Base-by-base conservation (phyloP, 1,140 invertebrate genomes). In the Atta colombica region DNA sequence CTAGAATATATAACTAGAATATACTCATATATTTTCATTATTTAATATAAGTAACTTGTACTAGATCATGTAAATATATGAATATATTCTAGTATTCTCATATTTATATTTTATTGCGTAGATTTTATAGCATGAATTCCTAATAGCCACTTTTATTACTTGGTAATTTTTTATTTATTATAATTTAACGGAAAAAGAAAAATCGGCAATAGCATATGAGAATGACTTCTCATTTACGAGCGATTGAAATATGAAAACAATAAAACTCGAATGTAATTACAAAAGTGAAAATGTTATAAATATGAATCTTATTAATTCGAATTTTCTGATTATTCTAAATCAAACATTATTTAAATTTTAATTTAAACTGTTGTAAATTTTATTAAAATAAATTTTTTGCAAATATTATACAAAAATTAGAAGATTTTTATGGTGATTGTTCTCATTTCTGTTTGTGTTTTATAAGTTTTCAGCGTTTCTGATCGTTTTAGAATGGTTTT, bases 331-430 rank as follows among this genome's bases (percentile, higher is more conserved):
- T 74, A 74, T 74, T 39, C 58, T 12, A 35, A 71, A 55, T 35
- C 28, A 74, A 75, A 75, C 35, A 39, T 49, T 69, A 45, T 39
- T 71, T 25, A 45, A 71, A 71, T 25, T 45, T 45, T 10, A 51
- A 51, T 51, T 51, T 12, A 49, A 25, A 3, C 3, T 3, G 12
- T 21, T 58, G n/a, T 16, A 31, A 35, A 74, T n/a, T 16, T 25
- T 45, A 31, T 60, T 39, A 77, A 75, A 60, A 25, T 25, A 25
- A 25, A 25, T 25, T 45, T 0, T 77, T 77, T 28, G 12, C 0
- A 49, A 45, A 25, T n/a, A 28, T 60, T 55, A 14, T 2, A n/a
- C 8, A 12, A 45, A 10, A 16, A 45, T 39, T 45, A n/a, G 7
- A 8, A 77, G 49, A 10, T n/a, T 49, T 49, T 78, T 25, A 35